Conservation (phyloP, 2,797 vertebrate species). For the Sardinella longiceps region DNA sequence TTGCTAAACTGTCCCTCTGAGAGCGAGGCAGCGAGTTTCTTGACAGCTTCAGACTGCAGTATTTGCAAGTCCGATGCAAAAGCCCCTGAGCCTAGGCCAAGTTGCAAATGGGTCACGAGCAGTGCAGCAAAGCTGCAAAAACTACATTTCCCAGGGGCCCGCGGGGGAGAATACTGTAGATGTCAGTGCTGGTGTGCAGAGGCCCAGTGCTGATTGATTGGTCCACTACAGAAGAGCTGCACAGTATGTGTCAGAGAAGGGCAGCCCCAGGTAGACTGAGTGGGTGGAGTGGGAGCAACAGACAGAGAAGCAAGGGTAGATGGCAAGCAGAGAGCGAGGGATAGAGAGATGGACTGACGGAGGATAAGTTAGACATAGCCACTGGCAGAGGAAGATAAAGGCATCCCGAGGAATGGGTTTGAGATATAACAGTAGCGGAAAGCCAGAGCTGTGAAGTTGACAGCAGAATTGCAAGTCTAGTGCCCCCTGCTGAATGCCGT, state of each 20-base stretch:
- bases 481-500: neutral
- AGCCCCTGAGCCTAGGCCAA: neutral
- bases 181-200: neutral
- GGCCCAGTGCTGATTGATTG: conserved; percentile 42
- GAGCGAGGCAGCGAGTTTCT: neutral
- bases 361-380: neutral
- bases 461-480: neutral
- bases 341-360: neutral
- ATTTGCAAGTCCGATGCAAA: neutral
- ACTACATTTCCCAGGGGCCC: conserved; percentile 45
- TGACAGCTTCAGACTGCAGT: neutral
- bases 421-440: neutral
- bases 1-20: neutral
- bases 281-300: neutral
- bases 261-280: neutral
- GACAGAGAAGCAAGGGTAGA: neutral
- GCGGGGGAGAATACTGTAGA: conserved; percentile 45
- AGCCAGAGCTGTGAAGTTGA: neutral
- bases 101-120: neutral
- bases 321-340: neutral
- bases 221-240: neutral
- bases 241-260: neutral
- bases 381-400: neutral
- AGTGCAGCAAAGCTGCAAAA: conserved; percentile 35
- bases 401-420: neutral